Conservation (phyloP, 2,888 invertebrate genomes). For the Phaedon cochleariae region DNA sequence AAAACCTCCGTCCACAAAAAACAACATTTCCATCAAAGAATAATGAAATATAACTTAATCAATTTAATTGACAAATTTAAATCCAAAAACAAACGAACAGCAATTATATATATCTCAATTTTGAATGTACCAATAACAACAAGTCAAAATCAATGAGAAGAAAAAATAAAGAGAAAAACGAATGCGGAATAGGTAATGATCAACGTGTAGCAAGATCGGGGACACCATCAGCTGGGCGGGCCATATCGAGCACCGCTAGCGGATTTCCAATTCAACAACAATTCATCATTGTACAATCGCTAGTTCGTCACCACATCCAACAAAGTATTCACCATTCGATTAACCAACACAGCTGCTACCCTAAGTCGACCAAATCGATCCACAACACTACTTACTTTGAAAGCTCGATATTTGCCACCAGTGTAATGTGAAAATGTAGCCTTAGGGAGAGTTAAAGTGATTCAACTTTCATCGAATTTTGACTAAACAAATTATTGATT, state of each 20-base stretch:
- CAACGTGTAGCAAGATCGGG: conserved; percentile 44
- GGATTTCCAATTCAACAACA: conserved; percentile 4
- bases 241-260: conserved; percentile 18
- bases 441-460: too few species aligned
- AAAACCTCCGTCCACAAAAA: conserved; percentile 25
- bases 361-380: too few species aligned
- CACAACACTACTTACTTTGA: too few species aligned
- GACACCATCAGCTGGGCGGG: conserved; percentile 57
- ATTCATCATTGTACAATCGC: too few species aligned
- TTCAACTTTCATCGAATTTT: too few species aligned
- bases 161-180: conserved; percentile 56
- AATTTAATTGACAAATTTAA: conserved; percentile 56
- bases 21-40: conserved; percentile 37
- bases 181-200: conserved; percentile 56
- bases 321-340: too few species aligned
- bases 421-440: too few species aligned
- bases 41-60: conserved; percentile 57
- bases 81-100: conserved; percentile 50
- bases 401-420: too few species aligned
- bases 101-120: conserved; percentile 50
- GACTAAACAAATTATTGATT: too few species aligned
- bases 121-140: conserved; percentile 58
- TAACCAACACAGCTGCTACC: too few species aligned
- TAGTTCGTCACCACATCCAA: too few species aligned
- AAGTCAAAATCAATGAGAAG: conserved; percentile 52